phyloP scores from a whole-genome alignment of 1,140 invertebrate genomes.

The Drosophila erecta region DNA sequence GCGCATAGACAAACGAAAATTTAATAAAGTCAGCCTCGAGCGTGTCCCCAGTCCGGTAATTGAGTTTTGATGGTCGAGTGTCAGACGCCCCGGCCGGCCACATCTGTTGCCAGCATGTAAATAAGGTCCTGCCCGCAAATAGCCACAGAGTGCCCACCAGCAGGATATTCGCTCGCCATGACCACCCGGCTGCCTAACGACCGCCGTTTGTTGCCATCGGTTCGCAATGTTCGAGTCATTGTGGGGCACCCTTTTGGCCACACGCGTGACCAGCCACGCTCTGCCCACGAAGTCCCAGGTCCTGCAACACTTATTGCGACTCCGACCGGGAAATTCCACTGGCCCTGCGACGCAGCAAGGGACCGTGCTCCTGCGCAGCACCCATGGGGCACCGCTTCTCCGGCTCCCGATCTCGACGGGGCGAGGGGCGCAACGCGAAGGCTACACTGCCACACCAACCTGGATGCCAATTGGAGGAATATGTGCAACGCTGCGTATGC shows the following conservation, averaged over 20 bases:
- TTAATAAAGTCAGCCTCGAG: constrained; percentile 58
- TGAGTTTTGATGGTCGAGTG: constrained; percentile 72
- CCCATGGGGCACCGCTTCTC: background rate
- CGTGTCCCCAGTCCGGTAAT: constrained; percentile 36
- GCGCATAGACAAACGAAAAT: constrained; percentile 56
- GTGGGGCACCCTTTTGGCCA: constrained; percentile 1
- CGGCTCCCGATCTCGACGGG: background rate
- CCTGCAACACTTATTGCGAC: constrained; percentile 4
- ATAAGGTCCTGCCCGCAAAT: constrained; percentile 32
- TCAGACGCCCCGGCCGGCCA: constrained; percentile 34
- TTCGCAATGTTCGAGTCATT: constrained; percentile 30
- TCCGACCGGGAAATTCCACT: background rate
- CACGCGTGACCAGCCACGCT: background rate
- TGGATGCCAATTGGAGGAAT: too few relatives aligned
- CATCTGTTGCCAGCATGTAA: constrained; percentile 60
- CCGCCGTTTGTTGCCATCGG: constrained; percentile 42
- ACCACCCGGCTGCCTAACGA: constrained; percentile 28
- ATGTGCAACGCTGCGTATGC: too few relatives aligned
- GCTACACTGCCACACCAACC: too few relatives aligned
- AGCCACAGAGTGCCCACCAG: background rate
- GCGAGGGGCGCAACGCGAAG: too few relatives aligned
- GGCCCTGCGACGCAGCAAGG: background rate
- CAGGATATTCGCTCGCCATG: too few relatives aligned
- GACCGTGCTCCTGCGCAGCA: background rate
- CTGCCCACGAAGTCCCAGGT: background rate